Evolutionary conservation across 2,113 vertebrate species (phyloP).

Genomic region (Chitala chitala): DNA sequence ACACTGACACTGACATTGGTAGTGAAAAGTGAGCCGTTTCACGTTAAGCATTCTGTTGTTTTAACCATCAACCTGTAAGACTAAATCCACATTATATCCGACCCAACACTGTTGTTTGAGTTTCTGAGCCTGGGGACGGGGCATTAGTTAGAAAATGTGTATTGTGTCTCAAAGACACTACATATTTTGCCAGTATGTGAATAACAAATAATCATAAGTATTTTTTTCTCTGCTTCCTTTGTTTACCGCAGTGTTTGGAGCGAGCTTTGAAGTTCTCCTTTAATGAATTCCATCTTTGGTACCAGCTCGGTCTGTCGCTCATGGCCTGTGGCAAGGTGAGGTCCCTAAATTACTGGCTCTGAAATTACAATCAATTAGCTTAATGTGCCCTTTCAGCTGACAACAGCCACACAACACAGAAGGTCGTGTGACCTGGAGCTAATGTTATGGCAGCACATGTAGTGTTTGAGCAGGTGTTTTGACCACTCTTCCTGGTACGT

Average conservation of each 20-base stretch:
- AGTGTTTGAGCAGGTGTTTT: not conserved
- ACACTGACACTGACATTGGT: no score
- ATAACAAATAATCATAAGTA: not conserved
- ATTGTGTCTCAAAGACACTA: not conserved
- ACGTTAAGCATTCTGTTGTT: no score
- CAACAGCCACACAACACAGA: not conserved
- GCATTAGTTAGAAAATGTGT: no score
- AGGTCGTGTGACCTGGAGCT: not conserved
- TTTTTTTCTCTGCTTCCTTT: not conserved
- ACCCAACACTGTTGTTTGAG: no score
- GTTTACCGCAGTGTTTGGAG: constrained; percentile 78
- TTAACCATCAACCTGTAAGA: not conserved
- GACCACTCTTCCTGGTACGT: not conserved
- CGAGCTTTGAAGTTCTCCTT: constrained; percentile 96
- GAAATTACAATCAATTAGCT: not conserved
- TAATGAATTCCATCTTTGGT: constrained; percentile 96
- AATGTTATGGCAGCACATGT: not conserved
- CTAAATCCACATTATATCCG: not conserved
- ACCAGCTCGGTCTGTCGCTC: constrained; percentile 93
- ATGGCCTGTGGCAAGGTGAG: constrained; percentile 93
- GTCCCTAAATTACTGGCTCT: constrained; percentile 20
- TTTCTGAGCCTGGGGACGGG: no score
- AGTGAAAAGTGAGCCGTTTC: no score
- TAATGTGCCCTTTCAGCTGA: not conserved
- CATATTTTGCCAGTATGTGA: not conserved